A percentile compares a stretch with the other conserved stretches of the same genome.
Evolutionary conservation across 2,113 vertebrate genomes (phyloP).

Genomic region (Steatornis caripensis): DNA sequence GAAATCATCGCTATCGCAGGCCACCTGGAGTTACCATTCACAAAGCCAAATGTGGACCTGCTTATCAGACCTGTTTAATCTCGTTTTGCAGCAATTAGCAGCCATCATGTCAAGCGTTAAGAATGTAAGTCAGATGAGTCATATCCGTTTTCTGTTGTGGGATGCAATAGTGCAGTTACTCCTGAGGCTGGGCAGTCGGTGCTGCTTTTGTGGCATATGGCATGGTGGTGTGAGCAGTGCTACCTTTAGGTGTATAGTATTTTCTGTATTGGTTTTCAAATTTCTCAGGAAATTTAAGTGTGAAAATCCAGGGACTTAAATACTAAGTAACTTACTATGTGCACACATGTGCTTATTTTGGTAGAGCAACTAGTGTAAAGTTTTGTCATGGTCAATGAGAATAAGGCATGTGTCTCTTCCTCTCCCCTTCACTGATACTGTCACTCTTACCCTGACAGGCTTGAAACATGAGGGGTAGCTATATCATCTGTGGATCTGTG

Average conservation of each 20-base stretch:
- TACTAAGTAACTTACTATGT: not conserved
- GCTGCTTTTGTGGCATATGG: not conserved
- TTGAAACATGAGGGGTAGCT: not conserved
- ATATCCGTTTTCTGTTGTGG: slow-evolving; percentile 52
- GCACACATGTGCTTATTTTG: not conserved
- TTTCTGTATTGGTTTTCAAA: not conserved
- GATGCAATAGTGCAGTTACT: slow-evolving; percentile 1
- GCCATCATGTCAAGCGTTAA: slow-evolving; percentile 32
- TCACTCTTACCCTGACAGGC: not conserved
- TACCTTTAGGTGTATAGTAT: not conserved
- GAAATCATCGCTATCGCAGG: not conserved
- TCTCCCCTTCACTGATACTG: not conserved
- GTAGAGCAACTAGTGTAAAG: not conserved
- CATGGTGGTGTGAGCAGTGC: not conserved
- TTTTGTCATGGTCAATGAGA: not conserved
- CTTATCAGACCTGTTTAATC: slow-evolving; percentile 54
- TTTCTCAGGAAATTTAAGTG: not conserved
- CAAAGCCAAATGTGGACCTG: not conserved
- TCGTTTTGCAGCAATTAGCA: slow-evolving; percentile 47
- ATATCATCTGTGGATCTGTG: not conserved
- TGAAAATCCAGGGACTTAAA: not conserved
- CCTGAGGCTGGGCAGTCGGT: not conserved
- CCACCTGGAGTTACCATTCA: not conserved
- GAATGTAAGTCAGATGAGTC: slow-evolving; percentile 53
- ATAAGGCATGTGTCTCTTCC: not conserved